Conservation (phyloP, 2,888 invertebrate genomes). For the Homarus gammarus region DNA sequence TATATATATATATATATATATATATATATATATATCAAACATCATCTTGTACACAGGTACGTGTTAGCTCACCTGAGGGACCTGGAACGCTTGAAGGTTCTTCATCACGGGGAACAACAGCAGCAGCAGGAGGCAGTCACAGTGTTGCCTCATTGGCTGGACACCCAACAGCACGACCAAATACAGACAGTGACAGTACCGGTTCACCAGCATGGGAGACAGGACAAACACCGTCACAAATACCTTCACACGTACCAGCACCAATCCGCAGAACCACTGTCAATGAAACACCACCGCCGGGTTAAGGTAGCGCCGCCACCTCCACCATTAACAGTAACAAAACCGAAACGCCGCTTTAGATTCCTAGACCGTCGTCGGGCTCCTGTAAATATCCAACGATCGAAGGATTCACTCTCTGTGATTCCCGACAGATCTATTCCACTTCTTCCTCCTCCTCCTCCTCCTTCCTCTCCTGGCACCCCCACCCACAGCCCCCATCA, state of each 20-base stretch:
- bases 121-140: no score
- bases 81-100: not conserved
- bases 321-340: no score
- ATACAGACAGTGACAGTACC: no score
- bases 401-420: not conserved
- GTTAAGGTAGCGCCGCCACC: no score
- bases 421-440: not conserved
- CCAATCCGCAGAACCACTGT: not conserved
- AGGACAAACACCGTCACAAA: not conserved
- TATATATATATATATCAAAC: no score
- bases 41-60: not conserved
- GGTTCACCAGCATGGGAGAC: no score
- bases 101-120: not conserved
- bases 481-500: not conserved
- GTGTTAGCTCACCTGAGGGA: slow-evolving; percentile 16
- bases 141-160: no score
- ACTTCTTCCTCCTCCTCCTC: not conserved
- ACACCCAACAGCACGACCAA: no score
- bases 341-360: no score
- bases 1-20: no score
- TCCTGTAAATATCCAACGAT: no score
- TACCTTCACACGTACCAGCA: not conserved
- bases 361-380: no score
- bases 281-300: not conserved
- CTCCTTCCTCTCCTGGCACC: not conserved